phyloP scores from a whole-genome alignment of 2,888 invertebrate species.

The Nipponacmea schrenckii region DNA sequence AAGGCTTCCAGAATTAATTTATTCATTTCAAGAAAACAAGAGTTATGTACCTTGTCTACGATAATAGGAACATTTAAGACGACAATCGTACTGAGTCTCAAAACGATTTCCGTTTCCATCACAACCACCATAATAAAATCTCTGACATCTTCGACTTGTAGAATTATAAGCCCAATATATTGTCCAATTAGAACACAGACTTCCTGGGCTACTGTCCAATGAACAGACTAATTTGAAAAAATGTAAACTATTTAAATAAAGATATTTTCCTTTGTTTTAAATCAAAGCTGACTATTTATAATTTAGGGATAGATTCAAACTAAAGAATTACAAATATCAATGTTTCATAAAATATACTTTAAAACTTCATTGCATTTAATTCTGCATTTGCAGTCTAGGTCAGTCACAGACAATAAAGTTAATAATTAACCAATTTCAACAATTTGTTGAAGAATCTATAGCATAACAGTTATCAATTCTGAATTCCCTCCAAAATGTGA shows the following conservation, averaged over 20 bases:
- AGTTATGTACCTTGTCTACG: slow-evolving; percentile 4
- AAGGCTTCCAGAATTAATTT: no score
- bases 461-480: no score
- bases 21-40: neutral
- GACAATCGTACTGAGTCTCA: slow-evolving; percentile 11
- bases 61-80: neutral
- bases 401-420: no score
- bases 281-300: no score
- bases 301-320: no score
- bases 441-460: no score
- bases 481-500: no score
- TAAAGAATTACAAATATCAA: no score
- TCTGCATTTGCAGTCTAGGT: neutral
- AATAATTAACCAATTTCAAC: no score
- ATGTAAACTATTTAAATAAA: slow-evolving; percentile 2
- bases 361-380: no score
- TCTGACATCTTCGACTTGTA: slow-evolving; percentile 75
- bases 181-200: slow-evolving; percentile 55
- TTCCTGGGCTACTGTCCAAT: slow-evolving; percentile 37
- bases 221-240: slow-evolving; percentile 32
- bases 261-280: no score
- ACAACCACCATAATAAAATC: slow-evolving; percentile 77
- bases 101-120: slow-evolving; percentile 76
- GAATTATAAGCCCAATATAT: slow-evolving; percentile 61
- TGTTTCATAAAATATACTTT: no score